phyloP scores from a whole-genome alignment of 2,797 vertebrate genomes.

The Thamnophis elegans region DNA sequence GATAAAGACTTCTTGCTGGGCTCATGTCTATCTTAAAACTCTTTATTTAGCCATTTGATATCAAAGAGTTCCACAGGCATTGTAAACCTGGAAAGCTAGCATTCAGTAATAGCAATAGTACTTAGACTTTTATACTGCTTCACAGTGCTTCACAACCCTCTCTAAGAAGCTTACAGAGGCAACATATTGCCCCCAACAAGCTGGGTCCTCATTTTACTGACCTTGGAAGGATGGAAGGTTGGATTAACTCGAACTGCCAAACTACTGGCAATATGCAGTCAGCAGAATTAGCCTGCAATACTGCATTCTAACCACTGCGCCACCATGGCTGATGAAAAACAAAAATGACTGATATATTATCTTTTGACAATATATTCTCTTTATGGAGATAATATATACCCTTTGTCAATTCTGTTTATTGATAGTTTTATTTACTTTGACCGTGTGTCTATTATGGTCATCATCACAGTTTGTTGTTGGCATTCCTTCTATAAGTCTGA shows the following conservation, averaged over 20 bases:
- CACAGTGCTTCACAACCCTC: too few relatives aligned
- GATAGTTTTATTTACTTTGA: background rate
- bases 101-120: background rate
- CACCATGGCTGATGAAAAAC: background rate
- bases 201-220: too few relatives aligned
- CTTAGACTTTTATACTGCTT: too few relatives aligned
- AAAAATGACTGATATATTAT: background rate
- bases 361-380: background rate
- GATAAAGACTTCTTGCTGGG: background rate
- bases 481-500: background rate
- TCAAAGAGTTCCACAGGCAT: background rate
- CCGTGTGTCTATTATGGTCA: background rate
- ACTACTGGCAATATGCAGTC: too few relatives aligned
- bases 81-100: background rate
- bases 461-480: background rate
- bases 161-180: too few relatives aligned
- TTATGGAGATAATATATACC: background rate
- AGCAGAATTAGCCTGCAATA: too few relatives aligned
- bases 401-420: background rate
- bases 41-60: background rate
- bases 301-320: too few relatives aligned
- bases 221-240: too few relatives aligned
- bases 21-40: background rate
- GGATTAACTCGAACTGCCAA: too few relatives aligned
- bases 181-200: too few relatives aligned